Evolutionary conservation across 2,113 vertebrate species (phyloP), one percentile per base, ranked within the genome.

Genomic region (Silurus glanis): DNA sequence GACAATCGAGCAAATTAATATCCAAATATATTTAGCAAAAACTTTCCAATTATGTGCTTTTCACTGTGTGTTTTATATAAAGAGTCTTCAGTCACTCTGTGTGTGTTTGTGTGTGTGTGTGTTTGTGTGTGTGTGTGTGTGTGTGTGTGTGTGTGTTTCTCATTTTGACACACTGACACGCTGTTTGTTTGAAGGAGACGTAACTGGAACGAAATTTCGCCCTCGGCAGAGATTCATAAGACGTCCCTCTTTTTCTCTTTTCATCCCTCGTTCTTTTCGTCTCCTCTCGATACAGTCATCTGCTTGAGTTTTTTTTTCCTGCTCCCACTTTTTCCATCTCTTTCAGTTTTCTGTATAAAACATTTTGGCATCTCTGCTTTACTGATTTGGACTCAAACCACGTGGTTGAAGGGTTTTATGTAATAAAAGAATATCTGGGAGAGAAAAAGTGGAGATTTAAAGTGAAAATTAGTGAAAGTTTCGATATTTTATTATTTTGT

Each of bases 291-390:
- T 37, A 62, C 76, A 59, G 55, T 85, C 49, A 12, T 21, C 14
- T 21, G 37, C 82, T 47, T 67, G 53, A 82, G 23, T 87, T 69
- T 62, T 74, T 80, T 80, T 62, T 78, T 53, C 23, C 49, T 74
- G 9, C 9, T 13, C 72, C 5, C 16, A n/a, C 49, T 25, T 66
- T 45, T 61, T 75, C 80, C 64, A 69, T 74, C 55, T 83, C 75
- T 81, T 53, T 84, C 21, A 49, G 62, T 71, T 51, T 64, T 53
- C 64, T 79, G 55, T 80, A n/a, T 72, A 87, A 90, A 91, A 79
- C 88, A 69, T 91, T 91, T 91, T 90, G 88, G 88, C 91, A 1
- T 86, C 85, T 81, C 75, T 13, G 66, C 90, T 92, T 91, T 87
- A 89, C 88, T 90, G 58, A 89, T 92, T 93, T 93, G 80, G 87